Conservation (phyloP, 2,888 invertebrate genomes). For the Chrysodeixis includens region DNA sequence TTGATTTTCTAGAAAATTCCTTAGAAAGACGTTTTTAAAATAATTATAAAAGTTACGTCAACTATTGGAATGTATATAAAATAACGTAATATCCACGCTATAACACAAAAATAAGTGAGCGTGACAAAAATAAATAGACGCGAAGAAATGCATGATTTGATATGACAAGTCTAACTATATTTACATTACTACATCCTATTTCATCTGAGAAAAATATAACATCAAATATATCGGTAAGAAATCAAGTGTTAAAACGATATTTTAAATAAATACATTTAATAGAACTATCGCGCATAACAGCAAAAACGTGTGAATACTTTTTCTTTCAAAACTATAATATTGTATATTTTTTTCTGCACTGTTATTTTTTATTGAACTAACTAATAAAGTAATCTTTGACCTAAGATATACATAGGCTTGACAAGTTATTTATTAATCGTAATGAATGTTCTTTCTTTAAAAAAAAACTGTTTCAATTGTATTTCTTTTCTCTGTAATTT, state of each 20-base stretch:
- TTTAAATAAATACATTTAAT: background rate
- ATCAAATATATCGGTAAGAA: slow-evolving; percentile 13
- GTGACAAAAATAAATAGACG: slow-evolving; percentile 20
- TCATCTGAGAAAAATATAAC: slow-evolving; percentile 18
- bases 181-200: too few species aligned
- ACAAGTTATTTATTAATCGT: too few species aligned
- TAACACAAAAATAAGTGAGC: slow-evolving; percentile 13
- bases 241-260: background rate
- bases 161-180: too few species aligned
- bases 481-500: background rate
- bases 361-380: background rate
- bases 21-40: too few species aligned
- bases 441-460: too few species aligned
- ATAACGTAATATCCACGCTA: background rate
- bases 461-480: background rate
- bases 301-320: slow-evolving; percentile 1
- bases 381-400: background rate
- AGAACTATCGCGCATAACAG: background rate
- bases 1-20: too few species aligned
- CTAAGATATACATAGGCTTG: too few species aligned
- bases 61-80: slow-evolving; percentile 4
- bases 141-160: slow-evolving; percentile 9
- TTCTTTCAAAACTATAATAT: background rate
- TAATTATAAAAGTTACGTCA: background rate
- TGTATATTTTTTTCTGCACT: background rate